Percentiles rank a stretch among this genome's conserved stretches.
phyloP scores from a whole-genome alignment of 2,797 vertebrate genomes.

The Mormyrus hasselquistii region DNA sequence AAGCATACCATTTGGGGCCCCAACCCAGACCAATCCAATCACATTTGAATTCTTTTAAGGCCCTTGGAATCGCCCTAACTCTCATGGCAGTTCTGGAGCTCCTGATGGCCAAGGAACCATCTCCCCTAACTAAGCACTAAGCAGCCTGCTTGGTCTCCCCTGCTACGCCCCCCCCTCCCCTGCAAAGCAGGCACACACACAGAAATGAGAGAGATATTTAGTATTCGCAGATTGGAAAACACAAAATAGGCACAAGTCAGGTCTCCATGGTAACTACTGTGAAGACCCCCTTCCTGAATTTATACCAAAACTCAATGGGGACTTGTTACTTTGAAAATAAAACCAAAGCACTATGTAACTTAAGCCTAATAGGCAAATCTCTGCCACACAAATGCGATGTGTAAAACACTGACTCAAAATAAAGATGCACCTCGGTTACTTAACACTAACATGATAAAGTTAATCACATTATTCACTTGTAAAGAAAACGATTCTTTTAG shows the following conservation, averaged over 20 bases:
- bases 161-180: background rate
- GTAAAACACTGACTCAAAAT: background rate
- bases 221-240: slow-evolving; percentile 12
- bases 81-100: background rate
- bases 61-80: background rate
- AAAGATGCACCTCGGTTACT: background rate
- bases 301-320: background rate
- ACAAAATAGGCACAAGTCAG: slow-evolving; percentile 41
- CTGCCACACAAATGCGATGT: background rate
- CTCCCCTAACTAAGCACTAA: background rate
- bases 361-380: background rate
- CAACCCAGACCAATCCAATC: background rate
- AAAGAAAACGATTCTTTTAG: background rate
- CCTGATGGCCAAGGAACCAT: background rate
- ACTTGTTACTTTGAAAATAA: slow-evolving; percentile 2
- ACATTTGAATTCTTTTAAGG: background rate
- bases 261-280: slow-evolving; percentile 66
- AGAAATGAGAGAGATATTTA: slow-evolving; percentile 19
- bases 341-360: background rate
- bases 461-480: background rate
- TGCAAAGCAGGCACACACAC: background rate
- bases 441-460: slow-evolving; percentile 3
- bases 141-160: background rate
- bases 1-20: background rate
- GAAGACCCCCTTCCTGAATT: slow-evolving; percentile 25